Conservation (phyloP, 2,113 vertebrate genomes). For the Gymnobelideus leadbeateri region DNA sequence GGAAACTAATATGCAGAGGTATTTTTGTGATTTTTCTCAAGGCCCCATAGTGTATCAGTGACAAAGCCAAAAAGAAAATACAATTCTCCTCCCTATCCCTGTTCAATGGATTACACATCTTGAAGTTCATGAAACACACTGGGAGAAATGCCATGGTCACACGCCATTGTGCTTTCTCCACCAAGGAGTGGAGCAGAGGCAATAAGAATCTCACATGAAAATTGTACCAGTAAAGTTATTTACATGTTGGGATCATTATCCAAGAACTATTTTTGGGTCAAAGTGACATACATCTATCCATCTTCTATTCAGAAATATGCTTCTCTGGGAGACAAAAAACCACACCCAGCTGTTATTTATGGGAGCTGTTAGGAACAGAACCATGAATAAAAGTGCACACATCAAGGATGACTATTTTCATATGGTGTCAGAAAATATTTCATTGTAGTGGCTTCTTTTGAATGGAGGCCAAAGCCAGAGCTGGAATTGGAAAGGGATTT, state of each 20-base stretch:
- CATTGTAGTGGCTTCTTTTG: constrained; percentile 74
- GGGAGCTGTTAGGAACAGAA: constrained; percentile 53
- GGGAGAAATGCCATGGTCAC: constrained; percentile 65
- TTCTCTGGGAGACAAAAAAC: constrained; percentile 26
- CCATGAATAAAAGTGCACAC: constrained; percentile 59
- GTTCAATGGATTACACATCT: constrained; percentile 76
- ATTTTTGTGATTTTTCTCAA: neutral
- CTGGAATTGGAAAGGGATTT: constrained; percentile 65
- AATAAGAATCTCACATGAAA: constrained; percentile 54
- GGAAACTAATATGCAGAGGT: neutral
- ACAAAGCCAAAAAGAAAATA: neutral
- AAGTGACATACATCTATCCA: constrained; percentile 34
- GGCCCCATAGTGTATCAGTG: neutral
- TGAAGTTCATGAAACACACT: constrained; percentile 70
- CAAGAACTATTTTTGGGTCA: constrained; percentile 48
- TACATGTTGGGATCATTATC: constrained; percentile 66
- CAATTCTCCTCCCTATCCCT: constrained; percentile 64
- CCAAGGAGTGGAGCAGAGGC: constrained; percentile 56
- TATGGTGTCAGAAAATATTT: constrained; percentile 80
- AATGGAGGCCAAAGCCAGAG: constrained; percentile 67
- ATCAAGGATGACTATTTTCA: constrained; percentile 78
- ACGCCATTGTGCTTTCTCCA: constrained; percentile 46
- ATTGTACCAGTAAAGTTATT: constrained; percentile 41
- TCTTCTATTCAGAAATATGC: constrained; percentile 41
- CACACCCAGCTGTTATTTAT: constrained; percentile 62